phyloP scores from a whole-genome alignment of 2,888 invertebrate species.

The Norana najaformis region DNA sequence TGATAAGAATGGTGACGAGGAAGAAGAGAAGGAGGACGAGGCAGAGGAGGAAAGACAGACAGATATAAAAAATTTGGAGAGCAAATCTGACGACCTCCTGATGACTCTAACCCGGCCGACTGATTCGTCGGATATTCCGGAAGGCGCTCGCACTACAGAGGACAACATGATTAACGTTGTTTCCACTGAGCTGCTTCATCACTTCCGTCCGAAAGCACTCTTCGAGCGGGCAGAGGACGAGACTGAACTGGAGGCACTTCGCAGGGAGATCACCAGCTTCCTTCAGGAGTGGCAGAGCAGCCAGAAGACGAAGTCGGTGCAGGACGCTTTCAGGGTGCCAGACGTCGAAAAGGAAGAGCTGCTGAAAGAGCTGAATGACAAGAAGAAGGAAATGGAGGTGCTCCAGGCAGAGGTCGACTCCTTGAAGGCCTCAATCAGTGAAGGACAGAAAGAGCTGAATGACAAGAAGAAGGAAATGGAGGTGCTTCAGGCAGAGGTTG shows the following conservation, averaged over 20 bases:
- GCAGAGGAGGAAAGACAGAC: not conserved
- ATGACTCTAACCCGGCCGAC: not conserved
- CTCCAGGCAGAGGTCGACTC: constrained; percentile 24
- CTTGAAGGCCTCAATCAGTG: constrained; percentile 17
- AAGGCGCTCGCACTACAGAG: not conserved
- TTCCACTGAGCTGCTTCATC: not conserved
- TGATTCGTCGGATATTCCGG: not conserved
- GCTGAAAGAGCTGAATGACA: not conserved
- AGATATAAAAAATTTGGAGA: not conserved
- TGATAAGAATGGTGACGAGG: constrained; percentile 9
- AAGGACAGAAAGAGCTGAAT: constrained; percentile 25
- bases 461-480: constrained; percentile 20
- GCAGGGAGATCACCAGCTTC: constrained; percentile 15
- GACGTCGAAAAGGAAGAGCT: not conserved
- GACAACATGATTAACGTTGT: constrained; percentile 15
- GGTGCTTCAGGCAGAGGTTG: constrained; percentile 24
- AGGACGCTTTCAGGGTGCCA: not conserved
- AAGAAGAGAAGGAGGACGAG: constrained; percentile 9
- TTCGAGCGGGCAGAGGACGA: not conserved
- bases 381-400: constrained; percentile 22
- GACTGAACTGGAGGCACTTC: not conserved
- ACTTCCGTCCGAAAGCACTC: not conserved
- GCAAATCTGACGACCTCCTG: not conserved
- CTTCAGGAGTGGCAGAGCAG: not conserved
- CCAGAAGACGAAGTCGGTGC: not conserved